Evolutionary conservation across 2,888 invertebrate species (phyloP).

Genomic region (Melinopterus prodromus): DNA sequence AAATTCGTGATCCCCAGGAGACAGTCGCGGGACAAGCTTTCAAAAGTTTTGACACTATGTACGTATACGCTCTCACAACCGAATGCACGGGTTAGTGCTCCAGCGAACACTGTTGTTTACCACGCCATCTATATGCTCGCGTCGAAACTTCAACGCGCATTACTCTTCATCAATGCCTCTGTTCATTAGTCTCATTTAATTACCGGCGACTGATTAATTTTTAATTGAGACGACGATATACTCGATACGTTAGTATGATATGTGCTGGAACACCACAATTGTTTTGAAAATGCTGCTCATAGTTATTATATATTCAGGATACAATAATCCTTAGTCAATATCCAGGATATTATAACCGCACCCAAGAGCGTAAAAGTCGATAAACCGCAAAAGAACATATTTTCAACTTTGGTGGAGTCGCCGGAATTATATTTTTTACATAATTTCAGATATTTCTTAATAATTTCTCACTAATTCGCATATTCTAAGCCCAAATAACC

Average conservation of each 20-base stretch:
- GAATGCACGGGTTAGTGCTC: neutral
- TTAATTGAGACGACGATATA: neutral
- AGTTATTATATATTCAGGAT: too few species aligned
- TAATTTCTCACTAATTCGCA: too few species aligned
- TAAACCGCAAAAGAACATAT: too few species aligned
- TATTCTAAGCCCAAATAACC: too few species aligned
- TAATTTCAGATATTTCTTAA: too few species aligned
- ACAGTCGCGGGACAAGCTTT: neutral
- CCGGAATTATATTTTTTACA: too few species aligned
- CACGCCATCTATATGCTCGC: neutral
- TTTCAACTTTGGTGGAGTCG: too few species aligned
- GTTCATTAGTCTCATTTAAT: neutral
- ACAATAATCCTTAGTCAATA: too few species aligned
- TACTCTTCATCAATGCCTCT: slow-evolving; percentile 4
- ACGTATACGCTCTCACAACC: neutral
- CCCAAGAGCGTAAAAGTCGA: too few species aligned
- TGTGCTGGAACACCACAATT: neutral
- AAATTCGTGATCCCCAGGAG: neutral
- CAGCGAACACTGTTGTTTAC: neutral
- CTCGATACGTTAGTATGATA: neutral
- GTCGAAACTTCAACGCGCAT: neutral
- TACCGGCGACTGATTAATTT: neutral
- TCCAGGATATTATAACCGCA: too few species aligned
- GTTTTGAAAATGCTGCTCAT: too few species aligned
- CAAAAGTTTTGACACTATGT: neutral